These are phyloP conservation scores for Charadrius vociferus DNA, from an alignment of 2,113 vertebrate genomes.

Conservation along the genomic window DNA sequence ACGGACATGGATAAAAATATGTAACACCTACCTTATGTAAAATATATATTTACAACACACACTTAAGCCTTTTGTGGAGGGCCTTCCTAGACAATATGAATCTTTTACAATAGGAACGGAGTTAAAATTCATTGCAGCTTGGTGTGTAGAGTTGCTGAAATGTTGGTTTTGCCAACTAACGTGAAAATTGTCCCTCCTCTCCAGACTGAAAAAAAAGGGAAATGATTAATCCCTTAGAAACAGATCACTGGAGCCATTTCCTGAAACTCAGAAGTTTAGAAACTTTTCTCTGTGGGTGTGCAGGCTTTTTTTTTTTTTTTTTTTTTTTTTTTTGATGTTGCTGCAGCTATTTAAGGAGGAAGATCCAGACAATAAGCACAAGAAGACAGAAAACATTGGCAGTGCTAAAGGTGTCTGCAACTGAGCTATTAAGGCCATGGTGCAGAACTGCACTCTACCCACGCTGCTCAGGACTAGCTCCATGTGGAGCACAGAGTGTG, in stretches of 20 bases:
- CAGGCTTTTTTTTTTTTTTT: neutral
- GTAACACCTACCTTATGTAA: neutral
- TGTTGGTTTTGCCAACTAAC: neutral
- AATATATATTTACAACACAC: neutral
- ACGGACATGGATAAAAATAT: neutral
- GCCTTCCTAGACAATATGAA: neutral
- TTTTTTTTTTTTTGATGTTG: neutral
- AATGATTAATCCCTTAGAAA: neutral
- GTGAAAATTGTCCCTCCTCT: neutral
- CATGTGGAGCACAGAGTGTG: neutral
- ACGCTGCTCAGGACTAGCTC: neutral
- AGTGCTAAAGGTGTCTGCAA: neutral
- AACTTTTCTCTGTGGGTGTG: neutral
- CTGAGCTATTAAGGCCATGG: neutral
- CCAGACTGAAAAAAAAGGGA: neutral
- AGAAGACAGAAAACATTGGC: neutral
- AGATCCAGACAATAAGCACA: neutral
- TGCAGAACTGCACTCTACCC: neutral
- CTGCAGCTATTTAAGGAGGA: neutral
- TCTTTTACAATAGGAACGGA: neutral
- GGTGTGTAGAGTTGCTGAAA: neutral
- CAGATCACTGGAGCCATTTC: neutral
- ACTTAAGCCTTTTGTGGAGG: neutral
- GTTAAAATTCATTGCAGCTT: neutral
- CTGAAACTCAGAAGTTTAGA: neutral